Conservation (phyloP, 2,888 invertebrate genomes). For the Anthoptus insignis region DNA sequence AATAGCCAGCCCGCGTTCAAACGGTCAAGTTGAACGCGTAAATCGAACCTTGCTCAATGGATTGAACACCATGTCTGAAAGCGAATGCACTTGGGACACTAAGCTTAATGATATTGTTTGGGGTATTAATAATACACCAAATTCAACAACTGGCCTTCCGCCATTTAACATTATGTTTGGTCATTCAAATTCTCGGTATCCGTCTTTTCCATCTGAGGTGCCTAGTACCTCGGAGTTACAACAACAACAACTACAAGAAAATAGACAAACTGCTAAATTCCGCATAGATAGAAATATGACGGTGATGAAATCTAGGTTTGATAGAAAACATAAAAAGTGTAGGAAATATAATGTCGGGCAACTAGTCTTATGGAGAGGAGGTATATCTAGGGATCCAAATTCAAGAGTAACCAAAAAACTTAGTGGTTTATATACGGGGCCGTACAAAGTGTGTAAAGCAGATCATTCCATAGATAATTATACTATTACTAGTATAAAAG, state of each 20-base stretch:
- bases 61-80: constrained; percentile 36
- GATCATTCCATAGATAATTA: constrained; percentile 23
- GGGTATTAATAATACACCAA: constrained; percentile 46
- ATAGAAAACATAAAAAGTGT: background rate
- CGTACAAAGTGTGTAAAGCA: constrained; percentile 36
- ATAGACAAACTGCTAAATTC: too few species aligned
- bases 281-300: background rate
- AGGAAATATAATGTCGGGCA: background rate
- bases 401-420: background rate
- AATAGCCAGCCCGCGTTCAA: constrained; percentile 41
- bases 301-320: background rate
- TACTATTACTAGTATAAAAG: background rate
- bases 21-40: constrained; percentile 42
- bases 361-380: background rate
- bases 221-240: too few species aligned
- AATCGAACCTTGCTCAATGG: constrained; percentile 42
- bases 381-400: background rate
- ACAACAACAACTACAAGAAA: too few species aligned
- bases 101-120: constrained; percentile 39
- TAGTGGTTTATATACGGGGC: constrained; percentile 16
- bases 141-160: constrained; percentile 32
- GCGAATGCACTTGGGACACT: constrained; percentile 41
- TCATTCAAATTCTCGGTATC: background rate
- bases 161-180: constrained; percentile 30
- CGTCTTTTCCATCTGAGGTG: background rate